Evolutionary conservation across 2,797 vertebrate species (phyloP).

Genomic region (Prionace glauca): DNA sequence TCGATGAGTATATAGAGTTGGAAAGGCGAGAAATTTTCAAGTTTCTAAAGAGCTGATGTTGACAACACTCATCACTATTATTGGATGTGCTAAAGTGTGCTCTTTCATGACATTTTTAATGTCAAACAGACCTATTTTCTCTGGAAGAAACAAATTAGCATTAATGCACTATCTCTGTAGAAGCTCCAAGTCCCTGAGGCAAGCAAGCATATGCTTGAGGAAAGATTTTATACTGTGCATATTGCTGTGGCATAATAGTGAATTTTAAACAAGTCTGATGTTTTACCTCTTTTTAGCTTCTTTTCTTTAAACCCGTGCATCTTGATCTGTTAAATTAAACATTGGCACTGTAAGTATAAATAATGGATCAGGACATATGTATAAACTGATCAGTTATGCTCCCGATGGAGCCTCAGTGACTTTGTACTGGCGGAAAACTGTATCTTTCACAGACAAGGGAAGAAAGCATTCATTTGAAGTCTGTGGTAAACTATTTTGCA

Average conservation of each 20-base stretch:
- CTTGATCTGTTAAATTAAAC: slow-evolving; percentile 51
- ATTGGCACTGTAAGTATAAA: slow-evolving; percentile 48
- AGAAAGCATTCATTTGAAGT: slow-evolving; percentile 30
- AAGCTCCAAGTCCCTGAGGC: slow-evolving; percentile 15
- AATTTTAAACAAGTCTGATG: slow-evolving; percentile 24
- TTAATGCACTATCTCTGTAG: slow-evolving; percentile 33
- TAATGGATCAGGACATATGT: slow-evolving; percentile 52
- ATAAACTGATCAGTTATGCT: slow-evolving; percentile 49
- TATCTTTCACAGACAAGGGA: slow-evolving; percentile 35
- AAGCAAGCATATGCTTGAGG: slow-evolving; percentile 5
- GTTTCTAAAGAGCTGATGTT: slow-evolving; percentile 32
- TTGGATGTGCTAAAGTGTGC: slow-evolving; percentile 13
- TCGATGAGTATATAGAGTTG: slow-evolving; percentile 7
- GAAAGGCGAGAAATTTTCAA: background rate
- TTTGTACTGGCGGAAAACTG: slow-evolving; percentile 25
- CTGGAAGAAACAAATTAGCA: slow-evolving; percentile 31
- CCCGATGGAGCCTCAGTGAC: slow-evolving; percentile 45
- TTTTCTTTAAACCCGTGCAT: slow-evolving; percentile 38
- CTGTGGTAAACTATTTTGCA: slow-evolving; percentile 35
- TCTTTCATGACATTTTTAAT: slow-evolving; percentile 34
- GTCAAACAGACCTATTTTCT: slow-evolving; percentile 34
- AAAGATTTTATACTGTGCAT: slow-evolving; percentile 23
- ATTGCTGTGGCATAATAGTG: slow-evolving; percentile 27
- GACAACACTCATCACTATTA: slow-evolving; percentile 32
- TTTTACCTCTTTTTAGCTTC: slow-evolving; percentile 1